These are phyloP conservation scores for Ditula angustiorana DNA, from an alignment of 2,888 invertebrate species.

Conservation along the genomic window DNA sequence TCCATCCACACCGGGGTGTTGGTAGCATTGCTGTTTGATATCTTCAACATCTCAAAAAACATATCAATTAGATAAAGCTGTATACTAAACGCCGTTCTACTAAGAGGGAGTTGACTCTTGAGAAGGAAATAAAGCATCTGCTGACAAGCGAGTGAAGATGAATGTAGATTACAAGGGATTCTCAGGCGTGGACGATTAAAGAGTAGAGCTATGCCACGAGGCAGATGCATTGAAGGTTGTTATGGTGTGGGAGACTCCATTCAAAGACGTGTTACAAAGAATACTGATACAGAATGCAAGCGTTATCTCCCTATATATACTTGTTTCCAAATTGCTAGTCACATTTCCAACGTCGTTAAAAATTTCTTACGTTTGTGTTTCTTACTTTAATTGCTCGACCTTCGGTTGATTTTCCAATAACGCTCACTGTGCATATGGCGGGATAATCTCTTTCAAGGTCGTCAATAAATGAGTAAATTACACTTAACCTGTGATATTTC, in stretches of 20 bases:
- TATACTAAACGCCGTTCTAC: neutral
- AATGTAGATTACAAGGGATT: neutral
- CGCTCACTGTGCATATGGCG: constrained; percentile 89
- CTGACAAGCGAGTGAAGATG: neutral
- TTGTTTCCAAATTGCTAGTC: too few species aligned
- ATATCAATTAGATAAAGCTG: neutral
- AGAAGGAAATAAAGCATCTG: neutral
- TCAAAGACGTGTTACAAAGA: too few species aligned
- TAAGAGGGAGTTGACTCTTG: neutral
- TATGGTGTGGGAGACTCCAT: too few species aligned
- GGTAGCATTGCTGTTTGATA: constrained; percentile 88
- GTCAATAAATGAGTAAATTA: constrained; percentile 91
- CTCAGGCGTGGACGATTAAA: too few species aligned
- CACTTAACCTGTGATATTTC: constrained; percentile 90
- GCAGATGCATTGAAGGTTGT: too few species aligned
- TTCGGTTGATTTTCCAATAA: constrained; percentile 92
- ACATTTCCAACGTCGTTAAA: too few species aligned
- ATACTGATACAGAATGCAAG: too few species aligned
- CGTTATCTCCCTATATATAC: too few species aligned
- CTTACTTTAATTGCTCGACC: constrained; percentile 90
- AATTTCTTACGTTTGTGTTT: too few species aligned
- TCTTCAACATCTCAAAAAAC: constrained; percentile 81
- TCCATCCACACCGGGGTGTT: constrained; percentile 91
- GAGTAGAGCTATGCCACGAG: too few species aligned
- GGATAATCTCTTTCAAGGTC: constrained; percentile 91